Evolutionary conservation across 2,113 vertebrate species (phyloP), one percentile per base, ranked within the genome.

Genomic region (Dasypus novemcinctus): DNA sequence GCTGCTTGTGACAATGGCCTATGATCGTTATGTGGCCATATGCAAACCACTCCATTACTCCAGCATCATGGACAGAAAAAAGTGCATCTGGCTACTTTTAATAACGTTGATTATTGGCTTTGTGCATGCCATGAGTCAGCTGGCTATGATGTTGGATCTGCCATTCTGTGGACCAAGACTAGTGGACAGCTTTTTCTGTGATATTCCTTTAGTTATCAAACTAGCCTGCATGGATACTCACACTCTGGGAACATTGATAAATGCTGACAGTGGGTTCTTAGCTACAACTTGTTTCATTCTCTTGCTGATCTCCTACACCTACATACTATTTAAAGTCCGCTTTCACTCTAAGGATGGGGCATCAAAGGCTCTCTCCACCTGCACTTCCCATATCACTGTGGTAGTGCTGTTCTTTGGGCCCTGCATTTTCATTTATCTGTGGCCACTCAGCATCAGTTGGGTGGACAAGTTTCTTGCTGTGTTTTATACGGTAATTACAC

Each of bases 131-230:
- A 20, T 97, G 3, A 97, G 96, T 74, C 96, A 97, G 7, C 59
- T 96, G 11, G 59, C 68, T 18, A 66, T 96, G 38, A 82, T 96
- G 29, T 38, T 92, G 38, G 87, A 92, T 0, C 90, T 98, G 8
- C 94, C 96, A 5, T 98, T 97, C 68, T 97, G 97, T 96, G 97
- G 98, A 21, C 95, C 97, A 25, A 97, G 88, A 85, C 72, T 79
- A 46, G 76, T 97, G 4, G 96, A 98, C 66, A 98, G 93, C 41
- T 97, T 96, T 95, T 97, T 97, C 89, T 97, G 97, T 96, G 93
- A 96, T 38, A 96, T 96, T 5, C 97, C 96, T 13, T n/a, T 88
- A 18, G 93, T 97, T 25, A 90, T 96, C 9, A 93, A 97, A 38
- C 82, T 98, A 59, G 93, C 97, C 29, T 97, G 96, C 38, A 81